Evolutionary conservation across 2,888 invertebrate species (phyloP), one percentile per base, ranked within the genome.

Genomic region (Standfussiana lucernea): DNA sequence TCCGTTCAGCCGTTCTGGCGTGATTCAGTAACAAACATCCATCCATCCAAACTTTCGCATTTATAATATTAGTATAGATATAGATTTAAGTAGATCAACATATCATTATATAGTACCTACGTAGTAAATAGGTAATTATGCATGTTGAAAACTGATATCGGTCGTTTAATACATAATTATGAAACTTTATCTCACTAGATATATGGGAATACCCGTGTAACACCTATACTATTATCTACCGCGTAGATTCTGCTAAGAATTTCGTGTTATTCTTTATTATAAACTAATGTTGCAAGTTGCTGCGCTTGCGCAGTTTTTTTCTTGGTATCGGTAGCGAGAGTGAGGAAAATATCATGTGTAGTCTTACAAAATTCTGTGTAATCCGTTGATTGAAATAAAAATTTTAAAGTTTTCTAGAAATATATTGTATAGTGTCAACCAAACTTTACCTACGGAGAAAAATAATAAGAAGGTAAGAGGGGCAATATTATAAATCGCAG

Each of bases 101-200:
- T 28, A n/a, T n/a, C n/a, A n/a, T n/a, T n/a, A 65, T 18, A 40
- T n/a, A 62, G 62, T 4, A 0, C 18, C 13, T 13, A 15, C 18
- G 24, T 13, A 15, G 37, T 37, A 62, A 13, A 0, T 66, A 42
- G 6, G 13, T 64, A 79, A 32, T 65, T 73, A 67, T 79, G 42
- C 32, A 75, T 32, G 28, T 70, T 70, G 81, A 80, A 75, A 80
- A 66, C 35, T 40, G 66, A 80, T 79, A 79, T 70, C 53, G 11
- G 40, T 70, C 61, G 65, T 80, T 80, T 70, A 80, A 28, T 45
- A 73, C 47, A 56, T 74, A 47, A 75, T 80, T 59, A 53, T 69
- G 81, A 71, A 80, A 80, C 66, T 45, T 75, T 71, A 80, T 75
- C 80, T 75, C 28, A 24, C 13, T 75, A 80, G 45, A 69, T 66